These are phyloP conservation scores for Globicephala melas DNA, from an alignment of 2,113 vertebrate genomes.

Conservation along the genomic window DNA sequence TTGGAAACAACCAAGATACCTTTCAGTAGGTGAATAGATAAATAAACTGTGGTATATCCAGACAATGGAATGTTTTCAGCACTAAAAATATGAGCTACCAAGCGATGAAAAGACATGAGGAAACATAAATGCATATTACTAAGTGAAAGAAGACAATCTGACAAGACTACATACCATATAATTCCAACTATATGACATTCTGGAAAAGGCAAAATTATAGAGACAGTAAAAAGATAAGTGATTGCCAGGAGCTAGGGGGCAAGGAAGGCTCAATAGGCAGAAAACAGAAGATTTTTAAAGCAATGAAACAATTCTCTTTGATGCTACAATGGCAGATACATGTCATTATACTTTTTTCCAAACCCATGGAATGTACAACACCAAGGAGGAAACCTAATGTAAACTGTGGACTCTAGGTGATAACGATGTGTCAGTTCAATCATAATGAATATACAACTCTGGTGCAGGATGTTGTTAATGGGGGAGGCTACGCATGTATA, in stretches of 20 bases:
- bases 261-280: background rate
- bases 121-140: background rate
- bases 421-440: background rate
- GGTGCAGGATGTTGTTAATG: background rate
- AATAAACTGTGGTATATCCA: background rate
- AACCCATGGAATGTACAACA: background rate
- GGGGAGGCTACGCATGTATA: background rate
- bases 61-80: background rate
- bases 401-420: background rate
- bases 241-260: background rate
- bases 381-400: background rate
- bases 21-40: background rate
- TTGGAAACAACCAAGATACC: background rate
- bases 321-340: background rate
- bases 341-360: background rate
- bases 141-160: background rate
- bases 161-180: background rate
- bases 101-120: background rate
- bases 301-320: background rate
- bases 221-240: background rate
- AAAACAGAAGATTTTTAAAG: background rate
- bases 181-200: background rate
- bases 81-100: background rate
- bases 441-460: background rate
- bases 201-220: background rate